Evolutionary conservation across 2,888 invertebrate species (phyloP), one percentile per base, ranked within the genome.

Genomic region (Pammene fasciana): DNA sequence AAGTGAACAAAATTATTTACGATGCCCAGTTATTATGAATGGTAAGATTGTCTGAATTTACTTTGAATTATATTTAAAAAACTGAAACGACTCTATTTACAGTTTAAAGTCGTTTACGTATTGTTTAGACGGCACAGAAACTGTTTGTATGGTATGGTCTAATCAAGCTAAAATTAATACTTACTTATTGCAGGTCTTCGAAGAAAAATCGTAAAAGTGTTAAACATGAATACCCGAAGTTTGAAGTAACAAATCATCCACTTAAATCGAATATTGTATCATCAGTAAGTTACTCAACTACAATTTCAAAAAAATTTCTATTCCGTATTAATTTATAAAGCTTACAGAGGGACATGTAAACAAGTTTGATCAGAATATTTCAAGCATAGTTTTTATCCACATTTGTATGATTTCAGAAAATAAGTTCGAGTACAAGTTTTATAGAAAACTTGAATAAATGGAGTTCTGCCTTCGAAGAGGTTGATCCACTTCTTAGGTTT

Each of bases 381-480:
- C 26, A 26, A 26, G 26, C 26, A 26, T 26, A 26, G 26, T 26
- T 26, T 26, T 26, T 38, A 38, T 8, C 46, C 14, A 48, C 18
- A 48, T 48, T 48, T 5, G 16, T 10, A 70, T 56, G 67, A 38
- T 70, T 87, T 85, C 78, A 91, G 91, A 88, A 82, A 74, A 81
- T 83, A 59, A 83, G 76, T 71, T 73, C 82, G 9, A 85, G 76
- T 61, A 87, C 85, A 75, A 83, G 79, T 70, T 87, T 91, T 48
- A 82, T 90, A 46, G 88, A 91, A 62, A 86, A 83, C 60, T 80
- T 92, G 11, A 87, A 85, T 72, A 91, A 89, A 83, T 91, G 90
- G 89, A 92, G 88, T 81, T 83, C 85, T 67, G 84, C 85, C 38
- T 90, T 90, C 83, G 92, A 90, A 76, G 90, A 89, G 77, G 80